Evolutionary conservation across 2,888 invertebrate species (phyloP).

Genomic region (Patella depressa): DNA sequence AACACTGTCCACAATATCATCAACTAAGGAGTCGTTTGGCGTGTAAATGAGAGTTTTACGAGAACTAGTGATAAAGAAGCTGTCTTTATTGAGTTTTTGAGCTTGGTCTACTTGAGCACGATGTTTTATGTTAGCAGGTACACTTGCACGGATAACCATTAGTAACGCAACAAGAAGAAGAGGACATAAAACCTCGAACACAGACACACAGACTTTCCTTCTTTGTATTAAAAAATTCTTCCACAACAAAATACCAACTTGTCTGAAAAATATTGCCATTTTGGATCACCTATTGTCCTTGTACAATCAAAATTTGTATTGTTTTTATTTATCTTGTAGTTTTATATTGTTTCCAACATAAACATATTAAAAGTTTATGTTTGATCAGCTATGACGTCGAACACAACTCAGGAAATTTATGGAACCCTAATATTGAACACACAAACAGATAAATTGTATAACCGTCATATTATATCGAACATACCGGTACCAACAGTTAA

Average conservation of each 20-base stretch:
- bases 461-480: too few species aligned
- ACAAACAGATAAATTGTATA: too few species aligned
- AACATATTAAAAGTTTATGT: too few species aligned
- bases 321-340: too few species aligned
- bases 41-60: constrained; percentile 16
- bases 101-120: constrained; percentile 12
- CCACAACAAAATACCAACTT: constrained; percentile 57
- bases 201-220: constrained; percentile 48
- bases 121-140: not conserved
- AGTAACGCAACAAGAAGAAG: constrained; percentile 51
- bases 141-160: constrained; percentile 39
- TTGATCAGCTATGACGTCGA: too few species aligned
- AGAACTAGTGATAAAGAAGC: too few species aligned
- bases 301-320: too few species aligned
- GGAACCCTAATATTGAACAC: too few species aligned
- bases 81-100: not conserved
- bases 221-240: constrained; percentile 55
- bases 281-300: not conserved
- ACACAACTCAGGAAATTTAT: too few species aligned
- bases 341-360: too few species aligned
- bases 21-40: constrained; percentile 17
- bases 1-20: not conserved
- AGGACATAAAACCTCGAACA: constrained; percentile 56
- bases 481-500: too few species aligned
- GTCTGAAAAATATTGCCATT: constrained; percentile 30